Conservation (phyloP, 2,113 vertebrate species). For the Hyperoodon ampullatus region DNA sequence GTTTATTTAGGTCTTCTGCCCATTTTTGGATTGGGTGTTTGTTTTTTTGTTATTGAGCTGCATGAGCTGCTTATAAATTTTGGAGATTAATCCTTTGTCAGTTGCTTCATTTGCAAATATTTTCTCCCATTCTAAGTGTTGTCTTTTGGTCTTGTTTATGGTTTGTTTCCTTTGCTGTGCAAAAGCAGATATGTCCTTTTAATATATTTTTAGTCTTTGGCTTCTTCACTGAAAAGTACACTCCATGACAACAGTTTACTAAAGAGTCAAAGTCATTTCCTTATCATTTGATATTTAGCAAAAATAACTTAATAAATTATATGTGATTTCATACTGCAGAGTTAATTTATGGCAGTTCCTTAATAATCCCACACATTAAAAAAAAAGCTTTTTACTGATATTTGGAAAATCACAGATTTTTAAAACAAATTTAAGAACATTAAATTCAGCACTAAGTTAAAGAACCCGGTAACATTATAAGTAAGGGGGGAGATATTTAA, state of each 20-base stretch:
- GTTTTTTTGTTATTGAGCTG: too few species aligned
- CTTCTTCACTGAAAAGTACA: neutral
- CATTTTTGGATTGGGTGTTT: too few species aligned
- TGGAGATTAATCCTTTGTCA: too few species aligned
- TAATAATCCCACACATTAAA: neutral
- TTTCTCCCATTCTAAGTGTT: too few species aligned
- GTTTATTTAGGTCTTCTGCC: too few species aligned
- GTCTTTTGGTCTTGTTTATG: too few species aligned
- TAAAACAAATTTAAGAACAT: neutral
- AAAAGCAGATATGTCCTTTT: neutral
- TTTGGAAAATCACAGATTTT: slow-evolving; percentile 2
- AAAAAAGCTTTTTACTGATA: slow-evolving; percentile 42
- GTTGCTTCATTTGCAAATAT: too few species aligned
- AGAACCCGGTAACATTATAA: neutral
- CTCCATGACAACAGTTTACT: neutral
- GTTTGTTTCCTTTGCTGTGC: too few species aligned
- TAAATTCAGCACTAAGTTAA: neutral
- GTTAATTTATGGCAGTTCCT: neutral
- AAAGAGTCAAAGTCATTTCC: neutral
- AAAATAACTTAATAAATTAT: slow-evolving; percentile 15
- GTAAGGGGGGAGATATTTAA: neutral
- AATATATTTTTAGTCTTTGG: slow-evolving; percentile 24
- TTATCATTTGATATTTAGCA: neutral
- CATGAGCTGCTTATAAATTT: too few species aligned
- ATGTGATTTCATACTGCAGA: neutral